Base-by-base conservation (phyloP, 1,140 invertebrate species). In the Brachionus sp. region DNA sequence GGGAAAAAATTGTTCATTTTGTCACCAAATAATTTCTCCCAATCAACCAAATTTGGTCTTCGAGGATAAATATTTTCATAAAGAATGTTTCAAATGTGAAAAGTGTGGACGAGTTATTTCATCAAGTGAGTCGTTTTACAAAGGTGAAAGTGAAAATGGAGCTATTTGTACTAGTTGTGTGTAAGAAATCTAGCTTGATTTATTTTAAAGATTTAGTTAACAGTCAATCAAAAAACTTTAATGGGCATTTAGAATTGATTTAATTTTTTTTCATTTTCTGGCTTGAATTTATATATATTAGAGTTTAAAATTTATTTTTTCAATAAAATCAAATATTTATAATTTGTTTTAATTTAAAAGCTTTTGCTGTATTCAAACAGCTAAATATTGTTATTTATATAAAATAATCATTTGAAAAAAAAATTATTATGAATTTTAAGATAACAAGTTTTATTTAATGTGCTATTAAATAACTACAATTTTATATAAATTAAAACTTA, bases 41-140 rank as follows among this genome's bases (percentile, higher is more conserved):
- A 80, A 25, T 64, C 50, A 80, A 33, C 33, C 50, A 33, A 80
- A 66, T 80, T 66, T 80, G 39, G n/a, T 80, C 2, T 80, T 62
- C 12, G 77, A 80, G 23, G 77, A 80, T 9, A 80, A 80, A 66
- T 23, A 80, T 35, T 80, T 62, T 80, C 77, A 80, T 13, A 80
- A 80, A 16, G 62, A 66, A 19, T 80, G 77, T 16, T 80, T 80
- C 35, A 80, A 42, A 42, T 80, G 77, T 62, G 39, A 62, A 62
- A 62, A 37, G 19, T 80, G 77, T 13, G 16, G 37, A 57, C 35
- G 62, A 35, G 25, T 42, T 10, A 80, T 80, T 12, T 19, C 33
- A n/a, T 80, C 77, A 33, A 80, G 35, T 39, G 77, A 80, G 57
- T 80, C 77, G 13, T 80, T 80, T 80, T 80, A 80, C 19, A 80